Evolutionary conservation across 1,140 invertebrate genomes (phyloP).

Genomic region (Hyphantria cunea): DNA sequence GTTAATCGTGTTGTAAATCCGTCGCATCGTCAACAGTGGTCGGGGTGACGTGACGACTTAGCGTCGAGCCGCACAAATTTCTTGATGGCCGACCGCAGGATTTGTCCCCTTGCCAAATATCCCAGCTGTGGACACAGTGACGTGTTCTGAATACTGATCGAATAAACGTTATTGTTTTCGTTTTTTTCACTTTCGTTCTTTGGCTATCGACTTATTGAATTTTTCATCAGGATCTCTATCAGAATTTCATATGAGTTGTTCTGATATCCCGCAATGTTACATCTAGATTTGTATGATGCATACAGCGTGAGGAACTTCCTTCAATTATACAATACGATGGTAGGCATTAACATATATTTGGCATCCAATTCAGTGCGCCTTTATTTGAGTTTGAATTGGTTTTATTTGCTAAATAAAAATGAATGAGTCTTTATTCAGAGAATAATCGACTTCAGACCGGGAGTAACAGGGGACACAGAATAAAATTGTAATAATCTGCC

Average conservation of each 20-base stretch:
- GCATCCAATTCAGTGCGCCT: conserved; percentile 60
- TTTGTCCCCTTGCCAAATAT: conserved; percentile 69
- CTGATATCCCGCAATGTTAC: conserved; percentile 53
- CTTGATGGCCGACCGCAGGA: conserved; percentile 34
- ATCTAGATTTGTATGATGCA: conserved; percentile 65
- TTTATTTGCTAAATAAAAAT: conserved; percentile 73
- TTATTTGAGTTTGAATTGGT: conserved; percentile 66
- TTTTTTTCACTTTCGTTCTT: conserved; percentile 70
- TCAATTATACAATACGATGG: conserved; percentile 59
- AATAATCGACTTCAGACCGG: conserved; percentile 30
- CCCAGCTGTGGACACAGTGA: conserved; percentile 62
- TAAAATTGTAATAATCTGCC: conserved; percentile 27
- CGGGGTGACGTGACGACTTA: conserved; percentile 35
- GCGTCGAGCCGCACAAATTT: conserved; percentile 31
- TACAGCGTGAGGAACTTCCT: conserved; percentile 67
- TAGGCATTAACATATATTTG: conserved; percentile 74
- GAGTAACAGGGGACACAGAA: conserved; percentile 15
- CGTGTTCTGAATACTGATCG: conserved; percentile 74
- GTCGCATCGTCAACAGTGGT: conserved; percentile 34
- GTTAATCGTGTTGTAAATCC: conserved; percentile 48
- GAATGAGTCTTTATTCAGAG: conserved; percentile 51
- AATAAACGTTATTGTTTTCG: conserved; percentile 71
- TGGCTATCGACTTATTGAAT: conserved; percentile 70
- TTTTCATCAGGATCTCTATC: conserved; percentile 73
- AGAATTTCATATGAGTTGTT: conserved; percentile 63